Conservation (phyloP, 2,797 vertebrate genomes). For the Fundulus diaphanus region DNA sequence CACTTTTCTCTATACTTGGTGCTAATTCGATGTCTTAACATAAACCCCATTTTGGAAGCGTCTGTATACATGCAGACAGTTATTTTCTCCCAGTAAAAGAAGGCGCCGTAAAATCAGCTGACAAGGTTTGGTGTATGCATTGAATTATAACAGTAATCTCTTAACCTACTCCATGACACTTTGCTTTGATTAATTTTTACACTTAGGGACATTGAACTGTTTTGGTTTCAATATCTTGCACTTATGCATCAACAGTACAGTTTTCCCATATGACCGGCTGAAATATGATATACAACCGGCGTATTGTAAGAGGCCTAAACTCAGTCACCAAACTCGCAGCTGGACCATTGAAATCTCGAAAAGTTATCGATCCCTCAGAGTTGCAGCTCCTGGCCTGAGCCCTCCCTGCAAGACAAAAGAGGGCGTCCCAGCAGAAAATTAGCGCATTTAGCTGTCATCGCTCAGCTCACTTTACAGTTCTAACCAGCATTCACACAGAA, state of each 20-base stretch:
- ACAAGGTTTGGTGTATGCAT: no score
- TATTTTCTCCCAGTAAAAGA: background rate
- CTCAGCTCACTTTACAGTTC: conserved; percentile 95
- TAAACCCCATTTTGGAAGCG: background rate
- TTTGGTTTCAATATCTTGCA: background rate
- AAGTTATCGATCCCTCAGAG: conserved; percentile 38
- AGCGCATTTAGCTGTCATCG: conserved; percentile 99
- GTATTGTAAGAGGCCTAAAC: conserved; percentile 7
- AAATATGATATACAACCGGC: conserved; percentile 5
- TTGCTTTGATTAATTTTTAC: background rate
- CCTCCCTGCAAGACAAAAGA: conserved; percentile 88
- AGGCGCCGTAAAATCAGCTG: background rate
- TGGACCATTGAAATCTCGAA: conserved; percentile 32
- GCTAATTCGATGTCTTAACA: background rate
- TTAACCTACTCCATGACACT: background rate
- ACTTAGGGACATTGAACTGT: background rate
- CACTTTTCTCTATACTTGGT: background rate
- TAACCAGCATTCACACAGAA: conserved; percentile 87
- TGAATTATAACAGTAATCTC: background rate
- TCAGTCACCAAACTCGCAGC: conserved; percentile 11
- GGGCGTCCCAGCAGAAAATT: conserved; percentile 93
- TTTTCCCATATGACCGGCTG: background rate
- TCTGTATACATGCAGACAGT: background rate
- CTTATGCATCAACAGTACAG: background rate
- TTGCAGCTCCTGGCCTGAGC: conserved; percentile 68